These are phyloP conservation scores for Cryptoblepharus egeriae DNA, from an alignment of 2,797 vertebrate species.

Conservation along the genomic window DNA sequence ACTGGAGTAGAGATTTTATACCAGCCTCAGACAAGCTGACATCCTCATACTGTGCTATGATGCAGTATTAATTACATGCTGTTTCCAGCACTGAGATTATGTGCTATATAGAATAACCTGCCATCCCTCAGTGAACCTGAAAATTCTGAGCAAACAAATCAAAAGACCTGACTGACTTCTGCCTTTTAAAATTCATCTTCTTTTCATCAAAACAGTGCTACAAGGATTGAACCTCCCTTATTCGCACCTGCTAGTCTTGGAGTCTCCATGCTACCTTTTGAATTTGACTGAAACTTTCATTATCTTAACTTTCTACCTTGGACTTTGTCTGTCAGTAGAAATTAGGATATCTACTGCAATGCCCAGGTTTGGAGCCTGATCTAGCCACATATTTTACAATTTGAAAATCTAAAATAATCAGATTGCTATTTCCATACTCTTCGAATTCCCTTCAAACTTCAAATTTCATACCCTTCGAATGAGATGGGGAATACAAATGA, in stretches of 20 bases:
- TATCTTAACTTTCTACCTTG: not conserved
- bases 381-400: slow-evolving; percentile 12
- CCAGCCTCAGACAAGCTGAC: not conserved
- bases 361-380: not conserved
- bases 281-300: too few species aligned
- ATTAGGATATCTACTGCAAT: not conserved
- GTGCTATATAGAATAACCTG: not conserved
- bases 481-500: not conserved
- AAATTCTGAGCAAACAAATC: not conserved
- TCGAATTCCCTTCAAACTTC: too few species aligned
- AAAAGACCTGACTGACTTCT: not conserved
- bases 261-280: not conserved
- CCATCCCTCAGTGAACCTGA: not conserved
- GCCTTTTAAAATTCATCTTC: not conserved
- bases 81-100: not conserved
- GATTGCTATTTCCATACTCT: not conserved
- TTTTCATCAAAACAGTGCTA: not conserved
- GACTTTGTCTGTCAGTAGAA: not conserved
- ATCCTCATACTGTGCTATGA: not conserved
- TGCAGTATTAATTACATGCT: not conserved
- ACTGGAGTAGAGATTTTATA: too few species aligned
- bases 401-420: slow-evolving; percentile 4
- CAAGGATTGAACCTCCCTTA: too few species aligned
- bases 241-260: not conserved
- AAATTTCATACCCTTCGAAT: not conserved